These are phyloP conservation scores for Tenthredo scrophulariae DNA, from an alignment of 2,888 invertebrate species.

Conservation along the genomic window DNA sequence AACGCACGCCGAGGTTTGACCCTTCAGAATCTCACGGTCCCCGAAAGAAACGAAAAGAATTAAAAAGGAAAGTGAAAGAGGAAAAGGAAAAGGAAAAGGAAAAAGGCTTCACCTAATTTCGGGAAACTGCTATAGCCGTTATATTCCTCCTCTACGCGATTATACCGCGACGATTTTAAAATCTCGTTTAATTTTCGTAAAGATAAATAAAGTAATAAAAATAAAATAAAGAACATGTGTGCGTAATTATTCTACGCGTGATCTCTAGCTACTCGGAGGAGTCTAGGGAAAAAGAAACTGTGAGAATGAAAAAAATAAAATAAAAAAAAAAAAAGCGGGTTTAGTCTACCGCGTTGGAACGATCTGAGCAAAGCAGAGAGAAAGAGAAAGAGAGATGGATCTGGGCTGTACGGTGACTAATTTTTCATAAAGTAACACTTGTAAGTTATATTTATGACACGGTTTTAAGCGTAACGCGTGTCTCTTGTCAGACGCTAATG, in stretches of 20 bases:
- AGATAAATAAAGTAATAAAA: not conserved
- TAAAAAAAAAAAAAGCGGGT: not conserved
- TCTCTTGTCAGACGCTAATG: slow-evolving; percentile 70
- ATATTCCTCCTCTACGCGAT: no score
- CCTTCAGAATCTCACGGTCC: not conserved
- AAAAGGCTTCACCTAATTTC: not conserved
- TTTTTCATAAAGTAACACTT: slow-evolving; percentile 68
- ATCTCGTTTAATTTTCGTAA: not conserved
- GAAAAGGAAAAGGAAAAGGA: no score
- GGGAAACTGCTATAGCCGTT: not conserved
- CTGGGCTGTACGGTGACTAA: slow-evolving; percentile 60
- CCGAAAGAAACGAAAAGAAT: not conserved
- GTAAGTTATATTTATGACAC: slow-evolving; percentile 68
- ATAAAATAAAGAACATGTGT: not conserved
- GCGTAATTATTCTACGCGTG: slow-evolving; percentile 28
- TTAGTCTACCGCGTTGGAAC: not conserved
- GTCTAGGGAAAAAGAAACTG: slow-evolving; percentile 15
- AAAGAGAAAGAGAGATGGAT: not conserved
- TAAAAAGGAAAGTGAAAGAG: not conserved
- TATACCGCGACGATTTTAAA: not conserved
- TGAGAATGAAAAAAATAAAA: not conserved
- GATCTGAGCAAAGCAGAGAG: not conserved
- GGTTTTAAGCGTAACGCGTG: slow-evolving; percentile 65
- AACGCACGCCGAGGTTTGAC: not conserved
- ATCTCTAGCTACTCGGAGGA: not conserved